These are phyloP conservation scores for Pandemis heparana DNA, from an alignment of 2,888 invertebrate species.

Conservation along the genomic window DNA sequence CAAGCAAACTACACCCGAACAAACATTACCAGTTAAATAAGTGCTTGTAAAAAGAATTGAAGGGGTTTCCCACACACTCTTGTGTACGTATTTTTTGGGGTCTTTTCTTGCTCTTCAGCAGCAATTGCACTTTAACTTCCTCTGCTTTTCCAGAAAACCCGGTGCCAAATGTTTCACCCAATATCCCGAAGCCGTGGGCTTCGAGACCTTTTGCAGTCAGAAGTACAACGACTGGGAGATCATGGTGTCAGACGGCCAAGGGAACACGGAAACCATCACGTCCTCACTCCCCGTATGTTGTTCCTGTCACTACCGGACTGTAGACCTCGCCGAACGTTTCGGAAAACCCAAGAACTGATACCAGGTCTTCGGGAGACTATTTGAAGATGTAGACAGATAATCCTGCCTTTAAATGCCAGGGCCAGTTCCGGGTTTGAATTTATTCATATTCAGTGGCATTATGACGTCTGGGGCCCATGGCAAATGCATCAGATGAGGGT, in stretches of 20 bases:
- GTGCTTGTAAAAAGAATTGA: no score
- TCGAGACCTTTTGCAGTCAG: slow-evolving; percentile 68
- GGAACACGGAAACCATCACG: slow-evolving; percentile 61
- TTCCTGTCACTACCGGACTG: slow-evolving; percentile 67
- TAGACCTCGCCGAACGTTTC: slow-evolving; percentile 20
- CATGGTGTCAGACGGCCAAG: slow-evolving; percentile 60
- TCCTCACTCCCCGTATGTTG: slow-evolving; percentile 73
- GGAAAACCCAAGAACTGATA: slow-evolving; percentile 28
- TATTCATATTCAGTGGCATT: neutral
- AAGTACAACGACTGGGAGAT: slow-evolving; percentile 71
- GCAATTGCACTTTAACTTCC: neutral
- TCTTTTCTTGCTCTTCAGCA: no score
- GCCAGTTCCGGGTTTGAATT: neutral
- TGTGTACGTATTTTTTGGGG: no score
- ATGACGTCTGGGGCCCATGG: no score
- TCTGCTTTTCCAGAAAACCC: slow-evolving; percentile 55
- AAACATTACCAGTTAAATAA: no score
- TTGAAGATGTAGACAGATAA: neutral
- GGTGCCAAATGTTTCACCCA: slow-evolving; percentile 63
- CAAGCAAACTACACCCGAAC: no score
- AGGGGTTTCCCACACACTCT: no score
- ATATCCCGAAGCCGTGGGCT: slow-evolving; percentile 52
- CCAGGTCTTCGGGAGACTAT: neutral
- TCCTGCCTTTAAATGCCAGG: neutral
- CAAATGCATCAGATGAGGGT: no score